Evolutionary conservation across 2,113 vertebrate species (phyloP), one percentile per base, ranked within the genome.

Genomic region (Tor tambroides): DNA sequence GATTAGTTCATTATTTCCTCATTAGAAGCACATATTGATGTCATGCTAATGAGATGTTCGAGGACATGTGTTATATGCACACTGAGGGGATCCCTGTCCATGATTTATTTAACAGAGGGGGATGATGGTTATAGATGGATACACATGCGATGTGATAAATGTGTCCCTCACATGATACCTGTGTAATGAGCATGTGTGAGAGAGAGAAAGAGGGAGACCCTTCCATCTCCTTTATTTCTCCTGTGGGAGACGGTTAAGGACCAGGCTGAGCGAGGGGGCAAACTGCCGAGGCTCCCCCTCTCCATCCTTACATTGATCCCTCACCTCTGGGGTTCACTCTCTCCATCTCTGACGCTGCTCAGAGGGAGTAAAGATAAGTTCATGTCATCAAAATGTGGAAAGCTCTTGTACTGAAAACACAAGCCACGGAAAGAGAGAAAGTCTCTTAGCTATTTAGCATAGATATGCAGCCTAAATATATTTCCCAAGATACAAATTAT

Each of bases 81-180:
- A 32, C n/a, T 12, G 17, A 63, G 28, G 28, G 63, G 82, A 76
- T 83, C 56, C 46, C 85, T 80, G 56, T 26, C 67, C 88, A 85
- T 89, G 46, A 85, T 84, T 89, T 93, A 89, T 90, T 92, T 85
- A 91, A 81, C 78, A 89, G 75, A 84, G 81, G 28, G 35, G 79
- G 80, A 79, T 54, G 82, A 17, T 86, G 54, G 76, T 85, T 87
- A 46, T 65, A 46, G 89, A 80, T 74, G 67, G 59, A 79, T 43
- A 72, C 15, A 59, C 35, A 76, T 59, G 79, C 69, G 63, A 67
- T 82, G 46, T 75, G 9, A 65, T 65, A 87, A 35, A 81, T 80
- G 51, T 41, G 72, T 76, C 10, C 56, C 71, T 79, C 83, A 69
- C 61, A 41, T 76, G 12, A n/a, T 32, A 8, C 28, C 61, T 49